Percentiles rank a stretch among this genome's conserved stretches.
These are phyloP conservation scores for Cephalopholis sonnerati DNA, from an alignment of 2,113 vertebrate genomes.

Conservation along the genomic window DNA sequence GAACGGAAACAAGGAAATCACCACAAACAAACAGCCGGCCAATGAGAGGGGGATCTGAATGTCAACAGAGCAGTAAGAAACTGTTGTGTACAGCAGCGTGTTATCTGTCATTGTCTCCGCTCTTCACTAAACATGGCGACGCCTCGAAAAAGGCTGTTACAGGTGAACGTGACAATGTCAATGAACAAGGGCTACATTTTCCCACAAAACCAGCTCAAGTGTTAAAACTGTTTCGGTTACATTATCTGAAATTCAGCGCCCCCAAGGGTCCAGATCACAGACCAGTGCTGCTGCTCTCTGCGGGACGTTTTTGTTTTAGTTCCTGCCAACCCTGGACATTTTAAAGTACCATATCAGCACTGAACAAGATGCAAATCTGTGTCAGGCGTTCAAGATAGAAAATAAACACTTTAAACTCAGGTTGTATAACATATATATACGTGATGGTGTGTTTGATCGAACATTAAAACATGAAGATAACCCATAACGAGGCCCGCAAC, in stretches of 20 bases:
- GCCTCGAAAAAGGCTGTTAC: not conserved
- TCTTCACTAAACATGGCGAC: constrained; percentile 27
- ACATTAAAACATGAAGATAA: not conserved
- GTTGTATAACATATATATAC: not conserved
- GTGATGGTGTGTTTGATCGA: not conserved
- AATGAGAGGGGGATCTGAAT: constrained; percentile 31
- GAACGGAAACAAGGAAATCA: constrained; percentile 74
- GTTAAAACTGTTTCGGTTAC: not conserved
- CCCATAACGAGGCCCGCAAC: too few relatives aligned
- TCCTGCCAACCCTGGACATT: constrained; percentile 71
- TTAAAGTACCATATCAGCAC: constrained; percentile 62
- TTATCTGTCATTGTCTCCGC: not conserved
- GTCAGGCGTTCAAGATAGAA: not conserved
- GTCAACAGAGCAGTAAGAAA: constrained; percentile 71
- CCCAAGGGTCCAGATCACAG: constrained; percentile 6
- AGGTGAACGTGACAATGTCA: not conserved
- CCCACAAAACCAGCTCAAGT: constrained; percentile 28
- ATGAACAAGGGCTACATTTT: constrained; percentile 13
- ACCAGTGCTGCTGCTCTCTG: constrained; percentile 21
- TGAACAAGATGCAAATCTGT: not conserved
- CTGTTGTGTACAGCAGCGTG: constrained; percentile 27
- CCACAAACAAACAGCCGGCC: constrained; percentile 70
- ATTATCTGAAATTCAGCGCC: not conserved
- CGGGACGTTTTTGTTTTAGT: constrained; percentile 23
- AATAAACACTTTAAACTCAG: not conserved